Evolutionary conservation across 35 echinoderm and acorn worm species (phyloP).

Genomic region (Stichopus chloronotus): DNA sequence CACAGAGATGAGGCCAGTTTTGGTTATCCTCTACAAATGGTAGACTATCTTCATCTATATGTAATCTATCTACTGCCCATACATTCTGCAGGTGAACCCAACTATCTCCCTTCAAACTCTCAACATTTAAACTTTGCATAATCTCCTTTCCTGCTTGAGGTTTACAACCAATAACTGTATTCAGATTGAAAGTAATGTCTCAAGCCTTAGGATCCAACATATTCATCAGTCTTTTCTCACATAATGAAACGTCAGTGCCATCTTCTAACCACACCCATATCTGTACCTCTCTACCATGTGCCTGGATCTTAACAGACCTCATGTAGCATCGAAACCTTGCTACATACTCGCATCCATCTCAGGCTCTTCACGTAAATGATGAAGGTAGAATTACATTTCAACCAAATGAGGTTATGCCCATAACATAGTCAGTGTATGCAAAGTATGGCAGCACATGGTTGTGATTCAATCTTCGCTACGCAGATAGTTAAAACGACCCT

Average conservation of each 20-base stretch:
- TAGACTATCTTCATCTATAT: background rate
- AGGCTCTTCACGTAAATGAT: background rate
- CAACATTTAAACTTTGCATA: constrained; percentile 27
- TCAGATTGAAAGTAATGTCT: constrained; percentile 44
- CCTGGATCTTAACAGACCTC: background rate
- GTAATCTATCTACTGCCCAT: constrained; percentile 10
- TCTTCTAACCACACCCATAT: background rate
- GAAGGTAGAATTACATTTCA: background rate
- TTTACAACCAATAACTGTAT: constrained; percentile 53
- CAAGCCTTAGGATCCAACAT: constrained; percentile 46
- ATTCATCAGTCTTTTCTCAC: constrained; percentile 36
- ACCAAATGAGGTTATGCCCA: background rate
- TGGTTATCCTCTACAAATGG: background rate
- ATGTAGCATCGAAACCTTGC: background rate
- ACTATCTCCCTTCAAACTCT: background rate
- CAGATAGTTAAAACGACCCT: background rate
- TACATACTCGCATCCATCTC: background rate
- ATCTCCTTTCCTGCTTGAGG: background rate
- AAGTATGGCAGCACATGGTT: background rate
- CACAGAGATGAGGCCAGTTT: constrained; percentile 27
- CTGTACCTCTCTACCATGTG: constrained; percentile 4
- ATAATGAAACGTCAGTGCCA: constrained; percentile 21
- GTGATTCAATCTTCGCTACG: background rate
- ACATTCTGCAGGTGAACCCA: background rate
- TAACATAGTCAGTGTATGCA: background rate